Evolutionary conservation across 1,140 invertebrate species (phyloP).

Genomic region (Zophobas morio): DNA sequence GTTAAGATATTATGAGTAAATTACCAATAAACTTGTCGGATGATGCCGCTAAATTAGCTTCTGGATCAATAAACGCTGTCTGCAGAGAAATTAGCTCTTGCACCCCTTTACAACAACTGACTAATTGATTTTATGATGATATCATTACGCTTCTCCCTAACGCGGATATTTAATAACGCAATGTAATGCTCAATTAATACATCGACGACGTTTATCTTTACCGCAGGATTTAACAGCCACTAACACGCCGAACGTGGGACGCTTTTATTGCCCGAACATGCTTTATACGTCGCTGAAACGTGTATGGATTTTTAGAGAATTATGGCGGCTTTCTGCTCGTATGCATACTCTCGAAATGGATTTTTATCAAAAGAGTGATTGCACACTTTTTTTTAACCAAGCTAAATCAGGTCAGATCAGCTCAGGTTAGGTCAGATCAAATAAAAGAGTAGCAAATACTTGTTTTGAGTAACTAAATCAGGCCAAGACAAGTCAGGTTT

Average conservation of each 20-base stretch:
- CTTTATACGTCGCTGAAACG: slow-evolving; percentile 3
- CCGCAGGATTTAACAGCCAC: slow-evolving; percentile 14
- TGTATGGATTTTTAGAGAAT: too few relatives aligned
- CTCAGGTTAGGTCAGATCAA: too few relatives aligned
- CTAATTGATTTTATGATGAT: slow-evolving; percentile 48
- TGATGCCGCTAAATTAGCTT: slow-evolving; percentile 58
- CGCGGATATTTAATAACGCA: slow-evolving; percentile 32
- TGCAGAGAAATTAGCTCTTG: slow-evolving; percentile 47
- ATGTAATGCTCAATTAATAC: slow-evolving; percentile 39
- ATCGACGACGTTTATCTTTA: slow-evolving; percentile 12
- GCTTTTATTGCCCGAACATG: slow-evolving; percentile 3
- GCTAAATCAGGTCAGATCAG: too few relatives aligned
- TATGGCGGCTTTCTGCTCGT: too few relatives aligned
- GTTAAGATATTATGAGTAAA: slow-evolving; percentile 62
- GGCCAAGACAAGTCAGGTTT: too few relatives aligned
- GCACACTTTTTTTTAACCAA: too few relatives aligned
- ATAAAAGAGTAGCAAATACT: too few relatives aligned
- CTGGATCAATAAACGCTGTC: slow-evolving; percentile 53
- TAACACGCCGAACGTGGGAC: background rate
- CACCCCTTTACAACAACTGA: slow-evolving; percentile 41
- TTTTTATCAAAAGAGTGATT: too few relatives aligned
- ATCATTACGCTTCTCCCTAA: slow-evolving; percentile 32
- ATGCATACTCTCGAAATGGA: too few relatives aligned
- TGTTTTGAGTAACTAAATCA: too few relatives aligned
- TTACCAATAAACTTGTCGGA: slow-evolving; percentile 63